These are phyloP conservation scores for Mastigias papua DNA, from an alignment of 30 jellyfish, hydroid and myxozoan genomes.

Conservation along the genomic window DNA sequence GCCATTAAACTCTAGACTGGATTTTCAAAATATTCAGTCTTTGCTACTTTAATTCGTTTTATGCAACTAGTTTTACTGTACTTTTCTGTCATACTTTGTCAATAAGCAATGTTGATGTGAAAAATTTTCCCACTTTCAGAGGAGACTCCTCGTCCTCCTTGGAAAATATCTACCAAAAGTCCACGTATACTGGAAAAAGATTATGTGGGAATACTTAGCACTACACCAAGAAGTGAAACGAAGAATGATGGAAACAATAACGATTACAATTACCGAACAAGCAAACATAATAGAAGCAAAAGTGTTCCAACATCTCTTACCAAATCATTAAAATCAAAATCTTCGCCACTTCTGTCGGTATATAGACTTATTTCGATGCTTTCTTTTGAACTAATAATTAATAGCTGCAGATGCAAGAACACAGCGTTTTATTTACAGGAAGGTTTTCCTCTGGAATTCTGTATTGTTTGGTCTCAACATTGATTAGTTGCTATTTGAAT, in stretches of 20 bases:
- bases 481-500: too few species aligned
- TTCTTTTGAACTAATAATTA: too few species aligned
- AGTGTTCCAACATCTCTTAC: conserved; percentile 61
- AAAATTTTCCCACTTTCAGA: not conserved
- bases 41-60: too few species aligned
- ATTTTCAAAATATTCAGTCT: too few species aligned
- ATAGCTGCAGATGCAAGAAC: too few species aligned
- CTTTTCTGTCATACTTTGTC: too few species aligned
- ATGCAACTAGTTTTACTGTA: too few species aligned
- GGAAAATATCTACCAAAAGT: conserved; percentile 66
- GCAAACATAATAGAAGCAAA: conserved; percentile 52
- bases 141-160: conserved; percentile 54
- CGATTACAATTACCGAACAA: not conserved
- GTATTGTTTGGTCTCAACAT: too few species aligned
- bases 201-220: conserved; percentile 23
- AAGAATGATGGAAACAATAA: conserved; percentile 4
- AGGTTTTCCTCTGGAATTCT: too few species aligned
- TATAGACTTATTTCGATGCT: not conserved
- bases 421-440: too few species aligned
- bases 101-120: too few species aligned
- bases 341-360: conserved; percentile 35
- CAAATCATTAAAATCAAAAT: not conserved
- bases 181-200: conserved; percentile 73
- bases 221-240: not conserved
- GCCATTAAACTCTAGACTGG: too few species aligned